Percentiles rank a stretch among this genome's conserved stretches.
Evolutionary conservation across 1,140 invertebrate genomes (phyloP).

Genomic region (Rhynchophorus ferrugineus): DNA sequence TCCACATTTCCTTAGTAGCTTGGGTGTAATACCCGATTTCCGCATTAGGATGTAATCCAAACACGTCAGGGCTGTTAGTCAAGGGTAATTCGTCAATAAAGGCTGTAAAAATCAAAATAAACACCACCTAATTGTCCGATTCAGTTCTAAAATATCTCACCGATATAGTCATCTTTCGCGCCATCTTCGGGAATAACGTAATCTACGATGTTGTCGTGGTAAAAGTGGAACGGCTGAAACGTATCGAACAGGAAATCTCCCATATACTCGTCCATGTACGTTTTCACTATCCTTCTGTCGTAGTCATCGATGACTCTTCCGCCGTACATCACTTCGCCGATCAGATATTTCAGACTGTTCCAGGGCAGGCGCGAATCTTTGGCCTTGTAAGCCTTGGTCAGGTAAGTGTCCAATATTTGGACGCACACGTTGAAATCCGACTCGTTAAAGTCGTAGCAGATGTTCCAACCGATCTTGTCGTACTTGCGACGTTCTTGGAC

Average conservation of each 20-base stretch:
- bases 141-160: constrained; percentile 37
- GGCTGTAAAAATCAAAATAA: constrained; percentile 37
- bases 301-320: constrained; percentile 84
- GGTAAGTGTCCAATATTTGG: constrained; percentile 73
- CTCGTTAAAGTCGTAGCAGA: constrained; percentile 87
- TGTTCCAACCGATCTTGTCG: constrained; percentile 90
- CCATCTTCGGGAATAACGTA: constrained; percentile 69
- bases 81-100: constrained; percentile 66
- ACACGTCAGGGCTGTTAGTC: constrained; percentile 73
- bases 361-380: constrained; percentile 66
- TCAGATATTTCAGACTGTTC: constrained; percentile 83
- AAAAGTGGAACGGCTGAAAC: constrained; percentile 86
- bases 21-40: constrained; percentile 88
- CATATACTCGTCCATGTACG: constrained; percentile 90
- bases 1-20: constrained; percentile 76
- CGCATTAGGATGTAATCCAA: constrained; percentile 86
- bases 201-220: constrained; percentile 63
- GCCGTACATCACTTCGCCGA: constrained; percentile 92
- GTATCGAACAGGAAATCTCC: constrained; percentile 86
- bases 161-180: constrained; percentile 61
- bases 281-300: constrained; percentile 74
- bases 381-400: constrained; percentile 57
- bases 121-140: background rate
- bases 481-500: constrained; percentile 85
- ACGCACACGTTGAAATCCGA: constrained; percentile 83